Evolutionary conservation across 2,888 invertebrate genomes (phyloP), one percentile per base, ranked within the genome.

Genomic region (Dryobota labecula): DNA sequence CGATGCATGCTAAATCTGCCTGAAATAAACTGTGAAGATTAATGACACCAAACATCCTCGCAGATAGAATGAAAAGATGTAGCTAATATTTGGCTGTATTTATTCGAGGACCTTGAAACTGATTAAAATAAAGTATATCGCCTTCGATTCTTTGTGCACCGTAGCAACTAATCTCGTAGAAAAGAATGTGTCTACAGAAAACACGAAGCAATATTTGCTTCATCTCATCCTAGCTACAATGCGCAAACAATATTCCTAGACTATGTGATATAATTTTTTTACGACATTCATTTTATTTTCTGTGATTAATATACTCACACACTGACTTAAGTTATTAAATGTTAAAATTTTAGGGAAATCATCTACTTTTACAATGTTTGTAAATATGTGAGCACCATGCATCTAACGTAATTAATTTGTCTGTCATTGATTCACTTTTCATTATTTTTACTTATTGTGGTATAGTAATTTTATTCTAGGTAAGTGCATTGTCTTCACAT

Each of bases 1-100:
- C 56, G 33, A 62, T 45, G 70, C 66, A 67, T 61, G 43, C 27
- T 43, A 43, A 64, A 67, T 78, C 20, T 45, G 47, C 33, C 70
- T 61, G 66, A 67, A 76, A 61, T 70, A 41, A 71, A 54, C 45
- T 63, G 68, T 68, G 49, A 73, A 82, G 78, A 69, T 69, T 51
- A 70, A 70, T 71, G 73, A 63, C 70, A 67, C 47, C 61, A 15
- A 49, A 65, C n/a, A 69, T 57, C 57, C 41, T 57, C 41, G 9
- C 33, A 38, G 33, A 45, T 49, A 58, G 18, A 56, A 57, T 24
- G 20, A 41, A 24, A 68, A 57, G 41, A 58, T 45, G 1, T 27
- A 13, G 30, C n/a, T 47, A 30, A 58, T 76, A 49, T 33, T 63
- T 36, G 20, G 6, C 6, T 36, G n/a, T 49, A 33, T 38, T 45